A percentile compares a stretch with the other conserved stretches of the same genome.
These are phyloP conservation scores for Omphaloscelis lunosa DNA, from an alignment of 2,888 invertebrate genomes.

Conservation along the genomic window DNA sequence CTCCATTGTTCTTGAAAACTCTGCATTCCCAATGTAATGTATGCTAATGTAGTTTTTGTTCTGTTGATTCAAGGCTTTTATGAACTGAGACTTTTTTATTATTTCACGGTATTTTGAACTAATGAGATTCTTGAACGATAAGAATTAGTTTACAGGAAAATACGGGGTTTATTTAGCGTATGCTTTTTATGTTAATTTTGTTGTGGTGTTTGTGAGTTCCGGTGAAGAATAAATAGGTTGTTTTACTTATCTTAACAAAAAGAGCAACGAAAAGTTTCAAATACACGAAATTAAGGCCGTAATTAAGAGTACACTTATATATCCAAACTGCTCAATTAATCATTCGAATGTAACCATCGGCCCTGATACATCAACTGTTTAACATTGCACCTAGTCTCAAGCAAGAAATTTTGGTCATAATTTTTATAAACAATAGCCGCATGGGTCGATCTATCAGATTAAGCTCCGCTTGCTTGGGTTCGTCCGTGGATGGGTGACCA, in stretches of 20 bases:
- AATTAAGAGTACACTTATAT: not conserved
- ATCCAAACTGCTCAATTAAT: not conserved
- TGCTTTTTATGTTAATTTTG: conserved; percentile 1
- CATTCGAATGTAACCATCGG: too few species aligned
- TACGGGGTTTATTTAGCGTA: conserved; percentile 18
- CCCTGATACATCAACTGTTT: too few species aligned
- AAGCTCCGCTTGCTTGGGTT: too few species aligned
- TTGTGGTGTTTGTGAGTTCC: not conserved
- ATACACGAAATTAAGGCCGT: not conserved
- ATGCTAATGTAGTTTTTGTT: conserved; percentile 68
- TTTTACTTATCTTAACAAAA: not conserved
- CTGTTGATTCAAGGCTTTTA: conserved; percentile 71
- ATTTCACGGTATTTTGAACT: conserved; percentile 68
- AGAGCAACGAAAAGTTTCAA: not conserved
- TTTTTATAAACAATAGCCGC: too few species aligned
- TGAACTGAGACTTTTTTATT: conserved; percentile 67
- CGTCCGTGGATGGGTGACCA: too few species aligned
- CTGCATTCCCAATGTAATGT: conserved; percentile 61
- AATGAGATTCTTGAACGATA: conserved; percentile 67
- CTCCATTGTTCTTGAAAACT: conserved; percentile 64
- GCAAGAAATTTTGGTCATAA: too few species aligned
- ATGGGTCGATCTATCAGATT: too few species aligned
- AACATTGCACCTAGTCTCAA: too few species aligned
- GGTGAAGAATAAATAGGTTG: not conserved
- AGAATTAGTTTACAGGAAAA: conserved; percentile 39